Evolutionary conservation across 2,888 invertebrate genomes (phyloP), one percentile per base, ranked within the genome.

Genomic region (Drosophila acutilabella): DNA sequence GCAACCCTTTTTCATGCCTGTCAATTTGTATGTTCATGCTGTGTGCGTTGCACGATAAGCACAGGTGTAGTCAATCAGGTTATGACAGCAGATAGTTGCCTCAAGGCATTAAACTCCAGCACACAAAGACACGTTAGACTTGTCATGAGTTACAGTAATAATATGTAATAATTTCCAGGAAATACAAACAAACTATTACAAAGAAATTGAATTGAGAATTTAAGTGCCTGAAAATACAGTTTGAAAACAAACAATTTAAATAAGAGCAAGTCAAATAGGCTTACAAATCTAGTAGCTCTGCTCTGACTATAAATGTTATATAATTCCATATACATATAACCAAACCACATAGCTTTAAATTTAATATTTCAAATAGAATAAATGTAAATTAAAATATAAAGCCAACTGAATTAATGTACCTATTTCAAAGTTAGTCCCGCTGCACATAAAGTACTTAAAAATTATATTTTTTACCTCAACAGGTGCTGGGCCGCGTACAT

Each of bases 81-180:
- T 23, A 18, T 41, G 41, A 57, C 62, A 58, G 44, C 10, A 40
- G 44, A 30, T 50, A 65, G 52, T 47, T 57, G 48, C 59, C 40
- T 6, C 0, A 26, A 42, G 40, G 16, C 23, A 48, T 48, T 45
- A 38, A 36, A 20, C 41, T 26, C 11, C n/a, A 71, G 18, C 36
- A 14, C 36, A 45, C 44, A 38, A 30, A 52, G 16, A n/a, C 18
- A 44, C 52, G 40, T 26, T 14, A 0, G 41, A 20, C 14, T 40
- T 48, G 41, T 23, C 26, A 33, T 13, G 30, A 20, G 45, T 20
- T 8, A 50, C 8, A 45, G 40, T n/a, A 30, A 6, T 36, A 41
- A 41, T 62, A 30, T 30, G 30, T 30, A 8, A 7, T 30, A 30
- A 30, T 57, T 48, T 8, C 42, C 14, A 56, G 10, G 7, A 5